Evolutionary conservation across 2,797 vertebrate species (phyloP).

Genomic region (Muscicapa comitata): DNA sequence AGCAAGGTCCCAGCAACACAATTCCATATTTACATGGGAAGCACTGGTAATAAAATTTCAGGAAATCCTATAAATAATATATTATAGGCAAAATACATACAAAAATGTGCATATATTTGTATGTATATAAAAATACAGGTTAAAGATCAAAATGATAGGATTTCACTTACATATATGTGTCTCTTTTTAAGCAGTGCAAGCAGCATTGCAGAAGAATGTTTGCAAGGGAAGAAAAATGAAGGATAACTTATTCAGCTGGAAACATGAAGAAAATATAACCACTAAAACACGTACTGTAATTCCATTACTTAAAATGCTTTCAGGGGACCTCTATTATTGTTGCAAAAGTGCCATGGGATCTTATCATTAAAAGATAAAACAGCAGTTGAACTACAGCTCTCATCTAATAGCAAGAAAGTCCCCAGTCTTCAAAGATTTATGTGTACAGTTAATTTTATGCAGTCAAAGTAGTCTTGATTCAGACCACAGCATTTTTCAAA

Average conservation of each 20-base stretch:
- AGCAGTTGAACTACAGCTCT: neutral
- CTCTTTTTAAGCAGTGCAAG: neutral
- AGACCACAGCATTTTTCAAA: neutral
- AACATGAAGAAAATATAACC: neutral
- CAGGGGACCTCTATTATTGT: neutral
- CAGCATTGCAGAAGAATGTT: neutral
- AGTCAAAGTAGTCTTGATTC: neutral
- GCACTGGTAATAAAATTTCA: neutral
- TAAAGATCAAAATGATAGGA: neutral
- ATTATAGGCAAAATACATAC: neutral
- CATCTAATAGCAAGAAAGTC: neutral
- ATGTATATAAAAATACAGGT: neutral
- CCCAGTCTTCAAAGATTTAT: neutral
- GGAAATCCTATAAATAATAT: neutral
- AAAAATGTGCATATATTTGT: neutral
- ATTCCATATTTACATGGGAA: neutral
- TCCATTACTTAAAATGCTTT: neutral
- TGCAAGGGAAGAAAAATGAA: neutral
- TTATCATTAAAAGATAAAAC: conserved; percentile 6
- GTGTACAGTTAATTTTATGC: neutral
- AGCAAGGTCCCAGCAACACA: neutral
- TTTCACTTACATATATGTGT: neutral
- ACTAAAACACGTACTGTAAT: neutral
- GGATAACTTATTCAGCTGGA: neutral
- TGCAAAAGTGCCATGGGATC: neutral